These are phyloP conservation scores for Pteronura brasiliensis DNA, from an alignment of 2,113 vertebrate genomes.

Conservation along the genomic window DNA sequence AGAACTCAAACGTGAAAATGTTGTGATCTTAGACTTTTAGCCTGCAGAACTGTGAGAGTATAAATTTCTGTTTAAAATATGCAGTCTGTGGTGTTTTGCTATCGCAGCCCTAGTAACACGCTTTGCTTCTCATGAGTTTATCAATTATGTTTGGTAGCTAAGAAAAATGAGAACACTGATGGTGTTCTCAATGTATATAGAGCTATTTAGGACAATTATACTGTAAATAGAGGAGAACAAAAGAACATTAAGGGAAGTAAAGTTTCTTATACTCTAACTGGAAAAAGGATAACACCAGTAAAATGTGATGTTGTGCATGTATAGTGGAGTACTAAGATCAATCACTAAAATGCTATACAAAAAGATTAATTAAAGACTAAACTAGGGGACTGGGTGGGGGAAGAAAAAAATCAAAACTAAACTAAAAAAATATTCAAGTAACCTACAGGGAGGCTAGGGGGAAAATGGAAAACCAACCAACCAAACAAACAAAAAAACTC, in stretches of 20 bases:
- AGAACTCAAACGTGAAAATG: neutral
- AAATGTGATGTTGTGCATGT: neutral
- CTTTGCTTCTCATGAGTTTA: conserved; percentile 9
- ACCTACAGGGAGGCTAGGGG: neutral
- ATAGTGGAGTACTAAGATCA: neutral
- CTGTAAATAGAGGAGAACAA: neutral
- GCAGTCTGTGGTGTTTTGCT: neutral
- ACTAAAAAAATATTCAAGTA: neutral
- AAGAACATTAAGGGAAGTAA: neutral
- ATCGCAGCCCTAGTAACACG: neutral
- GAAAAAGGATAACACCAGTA: neutral
- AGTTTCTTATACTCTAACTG: neutral
- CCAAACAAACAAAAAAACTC: neutral
- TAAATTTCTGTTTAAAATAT: neutral
- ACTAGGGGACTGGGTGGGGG: neutral
- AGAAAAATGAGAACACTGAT: conserved; percentile 15
- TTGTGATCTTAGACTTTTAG: neutral
- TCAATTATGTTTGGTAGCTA: neutral
- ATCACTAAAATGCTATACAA: neutral
- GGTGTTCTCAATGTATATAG: neutral
- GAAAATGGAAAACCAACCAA: neutral
- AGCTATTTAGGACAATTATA: neutral
- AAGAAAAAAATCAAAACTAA: neutral
- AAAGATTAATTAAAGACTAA: neutral
- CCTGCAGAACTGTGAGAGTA: neutral